Base-by-base conservation (phyloP, 2,888 invertebrate genomes). In the Macrophya annulata region DNA sequence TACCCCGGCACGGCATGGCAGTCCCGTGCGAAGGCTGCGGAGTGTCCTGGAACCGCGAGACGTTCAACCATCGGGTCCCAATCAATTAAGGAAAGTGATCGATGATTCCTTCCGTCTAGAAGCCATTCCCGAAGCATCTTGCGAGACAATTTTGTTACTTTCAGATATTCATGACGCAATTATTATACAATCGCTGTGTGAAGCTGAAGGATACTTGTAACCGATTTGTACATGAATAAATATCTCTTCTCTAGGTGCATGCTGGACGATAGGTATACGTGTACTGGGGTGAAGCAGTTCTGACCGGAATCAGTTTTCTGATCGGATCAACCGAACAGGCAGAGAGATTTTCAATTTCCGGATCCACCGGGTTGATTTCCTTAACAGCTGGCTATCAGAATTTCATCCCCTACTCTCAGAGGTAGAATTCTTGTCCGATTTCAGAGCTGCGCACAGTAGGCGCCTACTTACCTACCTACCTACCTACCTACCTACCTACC, bases 291-390 rank as follows among this genome's bases (percentile, higher is more conserved):
- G 43, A 59, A 81, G 81, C 68, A 48, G 31, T 83, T 83, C 71
- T 71, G 71, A 83, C 65, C 85, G 84, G 85, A 79, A 85, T 76
- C 85, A 83, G 85, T 84, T 82, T 77, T 25, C 81, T 62, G 85
- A 86, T 87, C 68, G 81, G 74, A 86, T 87, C 86, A 84, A n/a
- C 76, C 21, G 74, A 86, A 85, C 65, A 79, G 74, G 81, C 85
- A 37, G 62, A 84, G 87, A 88, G 87, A 88, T 88, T 87, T 90
- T 90, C 88, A 89, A 90, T 89, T 90, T 90, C 88, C 90, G 85
- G 82, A 76, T 79, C 83, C 85, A 83, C 85, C 86, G 85, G 81
- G 87, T 88, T 87, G 87, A 88, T 89, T 88, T 88, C 86, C 88
- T 90, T 88, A 88, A 89, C 87, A 87, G 87, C 84, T 84, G 76